Evolutionary conservation across 1,140 invertebrate species (phyloP), one percentile per base, ranked within the genome.

Genomic region (Drosophila prosaltans): DNA sequence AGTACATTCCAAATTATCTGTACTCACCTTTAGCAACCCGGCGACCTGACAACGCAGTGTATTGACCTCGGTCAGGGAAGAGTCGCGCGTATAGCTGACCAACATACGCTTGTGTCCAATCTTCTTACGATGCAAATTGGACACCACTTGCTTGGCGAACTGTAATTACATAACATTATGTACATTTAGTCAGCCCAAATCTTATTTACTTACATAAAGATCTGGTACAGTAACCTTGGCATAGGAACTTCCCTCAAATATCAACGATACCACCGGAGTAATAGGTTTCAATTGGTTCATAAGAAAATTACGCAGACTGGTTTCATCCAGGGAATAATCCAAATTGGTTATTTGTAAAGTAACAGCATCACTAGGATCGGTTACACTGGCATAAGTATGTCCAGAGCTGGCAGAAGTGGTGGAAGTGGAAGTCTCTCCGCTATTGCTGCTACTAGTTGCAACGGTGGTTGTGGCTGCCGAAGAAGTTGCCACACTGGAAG

Each of bases 21-120:
- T n/a, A 62, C 57, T 54, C 78, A 93, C 94, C 92, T 95, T 94
- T 24, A 95, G 74, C 32, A 95, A 78, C 80, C 94, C 94, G 11
- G 95, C 93, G 43, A 95, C 94, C 88, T 94, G 94, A n/a, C 94
- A 94, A 43, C 94, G 94, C 16, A 97, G 91, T 48, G 95, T 93
- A 51, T 95, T 94, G 8, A 94, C 94, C 92, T 96, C 95, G 21
- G 95, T 94, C 9, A 94, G 93, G 41, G 94, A 94, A 5, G 91
- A 80, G 88, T 94, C 92, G 72, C 95, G 95, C 36, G 94, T 94
- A 83, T 97, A 95, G 1, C 96, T 95, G 62, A 98, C 97, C 58
- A 96, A 92, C 69, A 98, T 97, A 61, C 96, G 93, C 81, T 97
- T 97, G 77, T 95, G 95, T 8, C 97, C 97, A 78, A 97, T 94